Conservation (phyloP, 2,113 vertebrate genomes). For the Reinhardtius hippoglossoides region DNA sequence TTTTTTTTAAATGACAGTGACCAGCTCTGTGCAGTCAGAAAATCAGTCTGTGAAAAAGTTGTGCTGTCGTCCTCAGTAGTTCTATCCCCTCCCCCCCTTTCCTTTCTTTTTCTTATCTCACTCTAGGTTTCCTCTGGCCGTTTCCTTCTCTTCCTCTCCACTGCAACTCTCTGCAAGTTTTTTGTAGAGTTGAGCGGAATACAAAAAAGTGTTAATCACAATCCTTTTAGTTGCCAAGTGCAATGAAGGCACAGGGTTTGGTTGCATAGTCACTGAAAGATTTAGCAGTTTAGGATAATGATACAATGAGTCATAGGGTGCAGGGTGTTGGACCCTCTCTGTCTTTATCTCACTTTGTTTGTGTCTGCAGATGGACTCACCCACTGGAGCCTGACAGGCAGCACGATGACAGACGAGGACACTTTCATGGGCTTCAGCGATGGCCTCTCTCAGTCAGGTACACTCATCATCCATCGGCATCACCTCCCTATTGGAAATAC, state of each 20-base stretch:
- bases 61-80: slow-evolving; percentile 8
- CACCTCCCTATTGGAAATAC: background rate
- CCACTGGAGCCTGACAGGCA: slow-evolving; percentile 92
- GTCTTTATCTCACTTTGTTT: slow-evolving; percentile 24
- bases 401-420: slow-evolving; percentile 87
- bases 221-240: slow-evolving; percentile 18
- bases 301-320: slow-evolving; percentile 14
- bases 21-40: no score
- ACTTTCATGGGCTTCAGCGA: slow-evolving; percentile 92
- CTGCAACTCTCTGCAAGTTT: background rate
- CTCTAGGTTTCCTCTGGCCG: slow-evolving; percentile 43
- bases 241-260: slow-evolving; percentile 16
- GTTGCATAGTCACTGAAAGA: slow-evolving; percentile 15
- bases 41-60: no score
- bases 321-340: slow-evolving; percentile 1
- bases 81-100: slow-evolving; percentile 24
- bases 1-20: no score
- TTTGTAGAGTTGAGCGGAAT: background rate
- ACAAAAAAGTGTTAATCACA: slow-evolving; percentile 3
- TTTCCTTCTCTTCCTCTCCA: slow-evolving; percentile 46
- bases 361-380: slow-evolving; percentile 88
- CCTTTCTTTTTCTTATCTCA: slow-evolving; percentile 48
- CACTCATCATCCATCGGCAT: no score
- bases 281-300: slow-evolving; percentile 13
- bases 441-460: slow-evolving; percentile 92